Conservation (phyloP, 2,888 invertebrate species). For the Augochlorella aurata region DNA sequence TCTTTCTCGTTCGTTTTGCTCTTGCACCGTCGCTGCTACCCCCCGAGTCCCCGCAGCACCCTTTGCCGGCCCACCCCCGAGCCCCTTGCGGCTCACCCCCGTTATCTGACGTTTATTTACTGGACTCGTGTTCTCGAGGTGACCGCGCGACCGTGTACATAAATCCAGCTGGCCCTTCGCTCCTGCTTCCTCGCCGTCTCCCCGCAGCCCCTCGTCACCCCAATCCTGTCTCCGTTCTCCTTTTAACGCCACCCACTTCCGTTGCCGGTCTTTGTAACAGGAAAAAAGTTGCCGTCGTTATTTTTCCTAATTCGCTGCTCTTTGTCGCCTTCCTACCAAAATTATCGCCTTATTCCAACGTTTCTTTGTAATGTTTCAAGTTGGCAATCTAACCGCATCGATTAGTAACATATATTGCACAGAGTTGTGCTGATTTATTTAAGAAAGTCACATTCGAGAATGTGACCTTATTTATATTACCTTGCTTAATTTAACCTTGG, state of each 20-base stretch:
- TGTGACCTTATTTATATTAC: no score
- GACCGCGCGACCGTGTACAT: constrained; percentile 69
- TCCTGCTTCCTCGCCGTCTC: constrained; percentile 19
- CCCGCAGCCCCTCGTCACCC: neutral
- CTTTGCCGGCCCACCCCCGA: neutral
- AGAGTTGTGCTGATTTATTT: no score
- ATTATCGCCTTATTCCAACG: neutral
- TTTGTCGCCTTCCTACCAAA: neutral
- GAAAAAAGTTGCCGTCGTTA: constrained; percentile 2
- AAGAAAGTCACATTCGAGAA: no score
- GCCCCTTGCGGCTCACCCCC: constrained; percentile 17
- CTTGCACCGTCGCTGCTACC: constrained; percentile 28
- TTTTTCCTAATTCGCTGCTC: neutral
- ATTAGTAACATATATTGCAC: no score
- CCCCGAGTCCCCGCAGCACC: neutral
- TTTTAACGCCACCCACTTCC: constrained; percentile 20
- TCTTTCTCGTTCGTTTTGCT: constrained; percentile 52
- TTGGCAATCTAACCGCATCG: no score
- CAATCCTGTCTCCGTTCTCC: constrained; percentile 13
- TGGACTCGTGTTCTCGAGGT: constrained; percentile 73
- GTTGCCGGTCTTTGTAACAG: constrained; percentile 19
- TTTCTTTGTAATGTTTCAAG: neutral
- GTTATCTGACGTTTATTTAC: constrained; percentile 78
- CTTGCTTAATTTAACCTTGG: no score
- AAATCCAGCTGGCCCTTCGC: constrained; percentile 66